Evolutionary conservation across 1,140 invertebrate species (phyloP).

Genomic region (Lanistes nyassanus): DNA sequence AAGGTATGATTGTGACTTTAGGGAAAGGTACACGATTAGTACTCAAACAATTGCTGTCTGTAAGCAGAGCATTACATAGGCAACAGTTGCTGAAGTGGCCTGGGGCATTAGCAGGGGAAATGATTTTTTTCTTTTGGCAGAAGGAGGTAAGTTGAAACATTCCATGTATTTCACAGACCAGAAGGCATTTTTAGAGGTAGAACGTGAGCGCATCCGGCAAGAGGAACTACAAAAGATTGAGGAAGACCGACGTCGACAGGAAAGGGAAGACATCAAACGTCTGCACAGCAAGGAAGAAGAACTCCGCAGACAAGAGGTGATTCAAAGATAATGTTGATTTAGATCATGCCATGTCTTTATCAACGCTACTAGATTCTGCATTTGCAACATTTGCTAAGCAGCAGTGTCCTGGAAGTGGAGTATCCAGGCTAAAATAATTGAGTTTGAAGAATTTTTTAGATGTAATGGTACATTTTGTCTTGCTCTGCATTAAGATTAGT

Average conservation of each 20-base stretch:
- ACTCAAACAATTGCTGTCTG: no score
- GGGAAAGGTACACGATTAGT: no score
- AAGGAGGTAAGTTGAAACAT: no score
- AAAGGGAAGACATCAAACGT: conserved; percentile 44
- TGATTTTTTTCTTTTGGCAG: no score
- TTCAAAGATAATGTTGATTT: background rate
- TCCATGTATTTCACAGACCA: conserved; percentile 10
- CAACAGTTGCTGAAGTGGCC: no score
- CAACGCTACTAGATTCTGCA: background rate
- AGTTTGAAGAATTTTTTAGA: background rate
- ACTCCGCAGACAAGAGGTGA: conserved; percentile 70
- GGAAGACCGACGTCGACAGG: conserved; percentile 31
- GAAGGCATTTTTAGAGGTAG: conserved; percentile 25
- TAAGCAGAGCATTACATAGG: no score
- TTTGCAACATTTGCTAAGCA: no score
- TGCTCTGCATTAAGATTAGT: background rate
- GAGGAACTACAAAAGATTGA: conserved; percentile 50
- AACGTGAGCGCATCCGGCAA: conserved; percentile 40
- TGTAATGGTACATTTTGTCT: background rate
- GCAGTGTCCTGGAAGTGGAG: no score
- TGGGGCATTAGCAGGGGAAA: no score
- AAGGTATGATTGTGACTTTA: no score
- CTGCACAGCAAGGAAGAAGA: conserved; percentile 50
- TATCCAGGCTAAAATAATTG: background rate
- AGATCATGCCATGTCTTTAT: background rate